These are phyloP conservation scores for Sphaeramia orbicularis DNA, from an alignment of 2,797 vertebrate genomes.

Conservation along the genomic window DNA sequence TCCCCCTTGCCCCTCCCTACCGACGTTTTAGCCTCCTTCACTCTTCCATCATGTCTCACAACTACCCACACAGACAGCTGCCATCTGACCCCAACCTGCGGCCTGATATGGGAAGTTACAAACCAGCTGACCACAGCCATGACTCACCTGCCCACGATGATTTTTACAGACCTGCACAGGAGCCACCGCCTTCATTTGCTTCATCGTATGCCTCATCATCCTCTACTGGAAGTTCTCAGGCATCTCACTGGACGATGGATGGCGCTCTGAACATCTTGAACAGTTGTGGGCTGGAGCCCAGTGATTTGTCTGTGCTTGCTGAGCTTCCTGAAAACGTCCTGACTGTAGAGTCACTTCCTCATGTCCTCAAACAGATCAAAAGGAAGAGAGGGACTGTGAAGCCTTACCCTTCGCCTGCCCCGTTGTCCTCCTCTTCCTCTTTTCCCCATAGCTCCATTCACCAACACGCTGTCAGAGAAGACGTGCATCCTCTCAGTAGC, in stretches of 20 bases:
- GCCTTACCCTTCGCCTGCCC: background rate
- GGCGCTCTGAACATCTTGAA: constrained; percentile 74
- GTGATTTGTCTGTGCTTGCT: constrained; percentile 78
- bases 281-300: constrained; percentile 81
- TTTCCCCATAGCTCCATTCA: constrained; percentile 23
- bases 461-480: background rate
- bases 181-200: constrained; percentile 14
- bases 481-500: constrained; percentile 40
- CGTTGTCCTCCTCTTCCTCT: constrained; percentile 34
- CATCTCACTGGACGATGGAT: constrained; percentile 43
- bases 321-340: constrained; percentile 81
- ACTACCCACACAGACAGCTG: constrained; percentile 51
- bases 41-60: constrained; percentile 71
- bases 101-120: constrained; percentile 27
- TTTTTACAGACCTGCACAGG: constrained; percentile 38
- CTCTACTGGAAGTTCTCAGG: background rate
- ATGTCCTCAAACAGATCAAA: constrained; percentile 80
- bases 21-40: background rate
- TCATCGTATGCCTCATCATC: constrained; percentile 15
- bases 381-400: constrained; percentile 38
- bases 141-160: background rate
- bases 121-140: constrained; percentile 28
- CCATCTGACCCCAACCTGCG: constrained; percentile 35
- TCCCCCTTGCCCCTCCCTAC: no score
- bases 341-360: constrained; percentile 78